Evolutionary conservation across 2,888 invertebrate genomes (phyloP).

Genomic region (Pammene aurita): DNA sequence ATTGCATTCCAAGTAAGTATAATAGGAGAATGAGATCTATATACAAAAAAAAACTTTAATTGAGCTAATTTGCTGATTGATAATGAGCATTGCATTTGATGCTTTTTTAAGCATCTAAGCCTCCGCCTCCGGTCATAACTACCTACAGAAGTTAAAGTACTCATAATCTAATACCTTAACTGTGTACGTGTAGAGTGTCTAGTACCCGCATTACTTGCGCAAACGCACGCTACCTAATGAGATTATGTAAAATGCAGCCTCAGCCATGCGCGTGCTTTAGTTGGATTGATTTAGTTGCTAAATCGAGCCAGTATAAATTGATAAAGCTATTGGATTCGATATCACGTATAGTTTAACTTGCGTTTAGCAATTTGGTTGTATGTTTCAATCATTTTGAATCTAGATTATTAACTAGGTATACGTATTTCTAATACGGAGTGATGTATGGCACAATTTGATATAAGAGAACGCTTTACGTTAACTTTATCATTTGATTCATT

Average conservation of each 20-base stretch:
- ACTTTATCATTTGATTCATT: too few species aligned
- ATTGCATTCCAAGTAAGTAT: too few species aligned
- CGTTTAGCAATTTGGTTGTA: slow-evolving; percentile 11
- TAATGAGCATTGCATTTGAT: too few species aligned
- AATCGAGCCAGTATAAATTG: slow-evolving; percentile 21
- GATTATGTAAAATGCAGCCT: slow-evolving; percentile 31
- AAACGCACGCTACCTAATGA: slow-evolving; percentile 36
- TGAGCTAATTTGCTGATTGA: too few species aligned
- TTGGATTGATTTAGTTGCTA: slow-evolving; percentile 29
- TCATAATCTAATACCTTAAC: background rate
- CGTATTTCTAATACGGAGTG: background rate
- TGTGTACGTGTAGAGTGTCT: slow-evolving; percentile 6
- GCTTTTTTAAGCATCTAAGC: too few species aligned
- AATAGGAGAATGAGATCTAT: too few species aligned
- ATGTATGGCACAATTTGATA: background rate
- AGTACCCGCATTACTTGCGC: slow-evolving; percentile 27
- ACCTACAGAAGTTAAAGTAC: slow-evolving; percentile 21
- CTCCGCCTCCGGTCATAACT: background rate
- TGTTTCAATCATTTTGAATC: slow-evolving; percentile 6
- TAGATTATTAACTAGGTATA: background rate
- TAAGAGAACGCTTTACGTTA: background rate
- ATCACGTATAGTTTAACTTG: background rate
- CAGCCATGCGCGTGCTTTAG: slow-evolving; percentile 7
- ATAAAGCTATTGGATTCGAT: slow-evolving; percentile 15
- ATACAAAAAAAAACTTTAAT: too few species aligned